Conservation (phyloP, 2,888 invertebrate species). For the Cosmia pyralina region DNA sequence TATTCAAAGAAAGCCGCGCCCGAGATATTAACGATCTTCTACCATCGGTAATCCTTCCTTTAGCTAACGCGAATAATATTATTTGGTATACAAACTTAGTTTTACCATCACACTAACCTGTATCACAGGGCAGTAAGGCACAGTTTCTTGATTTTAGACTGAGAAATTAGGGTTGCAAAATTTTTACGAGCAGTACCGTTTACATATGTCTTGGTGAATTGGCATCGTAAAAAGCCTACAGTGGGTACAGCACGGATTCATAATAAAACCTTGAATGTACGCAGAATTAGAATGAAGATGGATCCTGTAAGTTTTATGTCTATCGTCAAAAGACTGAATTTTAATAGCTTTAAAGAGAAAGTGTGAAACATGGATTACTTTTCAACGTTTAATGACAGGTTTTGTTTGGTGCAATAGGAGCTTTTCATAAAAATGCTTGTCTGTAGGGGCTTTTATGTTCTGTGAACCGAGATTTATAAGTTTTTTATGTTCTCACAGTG, state of each 20-base stretch:
- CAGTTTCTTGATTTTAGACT: neutral
- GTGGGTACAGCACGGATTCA: slow-evolving; percentile 67
- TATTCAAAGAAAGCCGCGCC: slow-evolving; percentile 63
- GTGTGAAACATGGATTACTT: slow-evolving; percentile 56
- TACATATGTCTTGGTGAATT: slow-evolving; percentile 70
- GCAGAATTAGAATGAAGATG: slow-evolving; percentile 65
- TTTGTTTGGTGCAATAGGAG: slow-evolving; percentile 6
- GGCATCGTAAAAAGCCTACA: slow-evolving; percentile 68
- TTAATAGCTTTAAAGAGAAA: slow-evolving; percentile 58
- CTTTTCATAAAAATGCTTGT: slow-evolving; percentile 32
- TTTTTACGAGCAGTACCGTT: slow-evolving; percentile 65
- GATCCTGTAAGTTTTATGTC: slow-evolving; percentile 54
- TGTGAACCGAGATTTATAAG: slow-evolving; percentile 46
- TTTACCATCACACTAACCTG: neutral
- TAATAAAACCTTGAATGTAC: slow-evolving; percentile 67
- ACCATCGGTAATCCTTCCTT: slow-evolving; percentile 66
- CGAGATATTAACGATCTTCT: slow-evolving; percentile 61
- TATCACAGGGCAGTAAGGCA: slow-evolving; percentile 29
- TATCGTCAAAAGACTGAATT: slow-evolving; percentile 61
- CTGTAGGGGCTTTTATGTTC: slow-evolving; percentile 26
- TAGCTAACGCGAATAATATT: slow-evolving; percentile 64
- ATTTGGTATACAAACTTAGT: slow-evolving; percentile 31
- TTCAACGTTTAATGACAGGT: slow-evolving; percentile 25
- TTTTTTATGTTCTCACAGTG: slow-evolving; percentile 42
- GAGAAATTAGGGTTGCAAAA: slow-evolving; percentile 10